A percentile compares a stretch with the other conserved stretches of the same genome.
Evolutionary conservation across 2,113 vertebrate species (phyloP).

Genomic region (Menidia beryllina): DNA sequence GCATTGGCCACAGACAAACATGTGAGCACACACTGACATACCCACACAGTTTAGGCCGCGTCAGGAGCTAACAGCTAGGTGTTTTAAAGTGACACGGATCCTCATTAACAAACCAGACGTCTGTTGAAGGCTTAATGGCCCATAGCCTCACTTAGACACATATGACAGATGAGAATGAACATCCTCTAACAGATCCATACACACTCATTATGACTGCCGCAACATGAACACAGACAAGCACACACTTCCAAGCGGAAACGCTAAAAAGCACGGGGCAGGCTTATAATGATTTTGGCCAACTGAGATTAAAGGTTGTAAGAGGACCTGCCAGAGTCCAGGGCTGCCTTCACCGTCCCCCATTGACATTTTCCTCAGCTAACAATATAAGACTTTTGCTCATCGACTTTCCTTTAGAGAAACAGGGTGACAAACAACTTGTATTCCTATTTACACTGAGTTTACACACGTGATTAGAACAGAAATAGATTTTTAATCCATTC

Average conservation of each 20-base stretch:
- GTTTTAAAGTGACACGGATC: constrained; percentile 45
- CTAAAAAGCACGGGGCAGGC: constrained; percentile 17
- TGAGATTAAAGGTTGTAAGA: constrained; percentile 38
- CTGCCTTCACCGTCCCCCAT: constrained; percentile 31
- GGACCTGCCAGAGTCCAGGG: constrained; percentile 15
- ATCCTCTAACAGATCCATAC: background rate
- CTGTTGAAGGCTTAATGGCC: constrained; percentile 32
- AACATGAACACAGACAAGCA: background rate
- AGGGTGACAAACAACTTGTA: constrained; percentile 16
- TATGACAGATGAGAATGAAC: constrained; percentile 4
- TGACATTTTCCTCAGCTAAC: constrained; percentile 47
- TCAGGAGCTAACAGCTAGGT: constrained; percentile 9
- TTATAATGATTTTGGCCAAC: constrained; percentile 41
- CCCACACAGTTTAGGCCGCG: background rate
- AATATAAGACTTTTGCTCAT: constrained; percentile 24
- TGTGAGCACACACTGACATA: constrained; percentile 5
- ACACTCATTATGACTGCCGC: constrained; percentile 8
- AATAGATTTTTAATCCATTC: constrained; percentile 29
- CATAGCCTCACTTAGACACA: constrained; percentile 1
- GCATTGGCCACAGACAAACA: background rate
- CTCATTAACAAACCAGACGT: constrained; percentile 50
- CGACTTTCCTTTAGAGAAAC: constrained; percentile 38
- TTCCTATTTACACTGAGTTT: background rate
- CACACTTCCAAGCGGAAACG: background rate
- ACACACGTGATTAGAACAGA: background rate